A percentile compares a stretch with the other conserved stretches of the same genome.
phyloP scores from a whole-genome alignment of 1,140 invertebrate species.

The Lanistes nyassanus region DNA sequence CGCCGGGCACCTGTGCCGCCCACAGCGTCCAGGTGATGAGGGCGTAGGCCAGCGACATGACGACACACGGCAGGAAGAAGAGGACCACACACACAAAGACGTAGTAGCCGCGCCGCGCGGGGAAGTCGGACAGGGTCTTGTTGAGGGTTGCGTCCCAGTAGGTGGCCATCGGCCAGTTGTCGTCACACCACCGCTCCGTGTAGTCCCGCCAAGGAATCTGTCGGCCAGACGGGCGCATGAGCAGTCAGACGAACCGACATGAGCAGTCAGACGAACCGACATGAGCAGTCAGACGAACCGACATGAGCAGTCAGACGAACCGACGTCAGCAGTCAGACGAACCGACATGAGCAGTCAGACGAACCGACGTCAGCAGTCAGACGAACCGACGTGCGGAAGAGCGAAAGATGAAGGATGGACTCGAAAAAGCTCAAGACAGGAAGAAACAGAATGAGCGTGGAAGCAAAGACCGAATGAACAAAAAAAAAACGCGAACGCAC shows the following conservation, averaged over 20 bases:
- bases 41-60: slow-evolving; percentile 68
- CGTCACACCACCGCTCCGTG: slow-evolving; percentile 63
- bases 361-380: no score
- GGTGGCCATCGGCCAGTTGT: slow-evolving; percentile 51
- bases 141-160: slow-evolving; percentile 32
- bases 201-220: slow-evolving; percentile 58
- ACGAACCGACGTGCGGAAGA: no score
- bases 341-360: no score
- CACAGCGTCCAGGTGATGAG: slow-evolving; percentile 67
- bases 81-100: slow-evolving; percentile 66
- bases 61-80: slow-evolving; percentile 69
- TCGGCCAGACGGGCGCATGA: not conserved
- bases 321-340: not conserved
- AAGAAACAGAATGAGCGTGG: no score
- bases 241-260: no score
- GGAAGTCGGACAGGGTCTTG: slow-evolving; percentile 19
- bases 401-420: no score
- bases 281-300: no score
- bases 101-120: slow-evolving; percentile 63
- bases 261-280: no score
- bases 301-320: no score
- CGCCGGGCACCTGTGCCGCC: slow-evolving; percentile 55
- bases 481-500: not conserved
- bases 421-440: not conserved
- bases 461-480: no score